Evolutionary conservation across 2,888 invertebrate genomes (phyloP), one percentile per base, ranked within the genome.

Genomic region (Myathropa florea): DNA sequence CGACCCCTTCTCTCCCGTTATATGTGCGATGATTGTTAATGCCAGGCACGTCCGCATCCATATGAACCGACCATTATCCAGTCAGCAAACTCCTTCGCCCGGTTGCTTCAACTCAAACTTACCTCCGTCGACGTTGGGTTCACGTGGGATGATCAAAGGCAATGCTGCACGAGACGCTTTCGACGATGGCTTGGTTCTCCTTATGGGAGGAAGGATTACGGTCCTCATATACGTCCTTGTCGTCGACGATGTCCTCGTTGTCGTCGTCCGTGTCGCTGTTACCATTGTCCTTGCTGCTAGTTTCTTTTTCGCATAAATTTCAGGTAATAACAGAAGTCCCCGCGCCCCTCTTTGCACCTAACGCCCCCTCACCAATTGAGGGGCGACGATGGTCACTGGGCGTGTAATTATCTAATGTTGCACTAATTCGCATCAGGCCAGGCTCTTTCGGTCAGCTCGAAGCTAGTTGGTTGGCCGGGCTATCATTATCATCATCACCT

Each of bases 31-130:
- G 86, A 83, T 86, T 86, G 78, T 57, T 71, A 86, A 86, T 86
- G 64, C 86, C 83, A 83, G 64, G 86, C 86, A 86, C 86, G 86
- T 86, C 75, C 78, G 75, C 68, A 78, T 86, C 86, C 86, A 86
- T 86, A 86, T 86, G 86, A 86, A 86, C 86, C 86, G 83, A 86
- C 86, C 86, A 86, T 86, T 86, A 86, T 86, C 86, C 86, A 86
- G 86, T 86, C 86, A 86, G 86, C 86, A 86, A 86, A 83, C 86
- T 79, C 83, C 82, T 57, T 23, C 24, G 23, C 53, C 53, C 14
- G 53, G 4, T 10, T 26, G 3, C 24, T 14, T 26, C 68, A 14
- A 53, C 14, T 21, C 26, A 18, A 36, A 26, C 33, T 67, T 12
- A 30, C 30, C 28, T 39, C 36, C 28, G 72, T 82, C 70, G 78